These are phyloP conservation scores for Anabacerthia variegaticeps DNA, from an alignment of 2,797 vertebrate genomes.

Conservation along the genomic window DNA sequence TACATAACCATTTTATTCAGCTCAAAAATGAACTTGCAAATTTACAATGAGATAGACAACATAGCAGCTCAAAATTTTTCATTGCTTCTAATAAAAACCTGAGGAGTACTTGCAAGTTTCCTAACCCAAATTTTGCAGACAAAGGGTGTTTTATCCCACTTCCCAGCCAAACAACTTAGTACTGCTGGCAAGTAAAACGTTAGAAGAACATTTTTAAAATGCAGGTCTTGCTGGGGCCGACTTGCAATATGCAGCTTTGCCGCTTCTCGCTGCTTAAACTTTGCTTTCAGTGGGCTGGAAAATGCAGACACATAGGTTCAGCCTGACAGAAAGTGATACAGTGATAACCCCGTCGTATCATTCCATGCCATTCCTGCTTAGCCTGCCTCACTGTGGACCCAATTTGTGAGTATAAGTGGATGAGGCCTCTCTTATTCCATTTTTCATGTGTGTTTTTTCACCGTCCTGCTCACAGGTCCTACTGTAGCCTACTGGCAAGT, in stretches of 20 bases:
- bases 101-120: neutral
- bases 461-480: neutral
- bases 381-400: neutral
- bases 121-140: neutral
- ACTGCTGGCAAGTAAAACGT: neutral
- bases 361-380: slow-evolving; percentile 17
- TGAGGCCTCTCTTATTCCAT: neutral
- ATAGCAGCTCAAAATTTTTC: slow-evolving; percentile 9
- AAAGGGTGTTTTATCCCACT: neutral
- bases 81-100: slow-evolving; percentile 14
- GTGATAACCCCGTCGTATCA: slow-evolving; percentile 46
- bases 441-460: neutral
- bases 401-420: slow-evolving; percentile 43
- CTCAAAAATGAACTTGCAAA: slow-evolving; percentile 68
- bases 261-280: slow-evolving; percentile 43
- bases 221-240: neutral
- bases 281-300: slow-evolving; percentile 67
- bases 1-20: slow-evolving; percentile 79
- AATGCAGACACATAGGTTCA: slow-evolving; percentile 51
- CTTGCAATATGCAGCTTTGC: slow-evolving; percentile 21
- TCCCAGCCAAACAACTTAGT: neutral
- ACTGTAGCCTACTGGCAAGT: neutral
- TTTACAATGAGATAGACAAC: slow-evolving; percentile 60
- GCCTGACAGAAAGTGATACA: slow-evolving; percentile 32
- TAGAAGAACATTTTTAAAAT: slow-evolving; percentile 16